Evolutionary conservation across 2,797 vertebrate species (phyloP), one percentile per base, ranked within the genome.

Genomic region (Myotis pilosus): DNA sequence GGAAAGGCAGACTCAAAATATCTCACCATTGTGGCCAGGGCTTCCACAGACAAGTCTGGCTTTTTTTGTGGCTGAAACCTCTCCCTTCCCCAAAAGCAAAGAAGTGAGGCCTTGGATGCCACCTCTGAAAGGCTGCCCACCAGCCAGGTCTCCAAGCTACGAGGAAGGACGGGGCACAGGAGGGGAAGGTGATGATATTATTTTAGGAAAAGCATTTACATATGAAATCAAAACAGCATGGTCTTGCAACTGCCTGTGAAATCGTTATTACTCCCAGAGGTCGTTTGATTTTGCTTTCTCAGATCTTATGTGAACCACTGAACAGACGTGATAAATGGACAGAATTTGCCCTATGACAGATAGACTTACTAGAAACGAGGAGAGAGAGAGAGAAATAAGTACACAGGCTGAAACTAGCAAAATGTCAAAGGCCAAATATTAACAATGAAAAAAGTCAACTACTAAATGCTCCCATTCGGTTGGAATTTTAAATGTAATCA

Each of bases 401-500:
- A 49, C 38, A 91, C 25, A 91, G 28, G 66, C 83, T 57, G 30
- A 89, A 95, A 92, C 36, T 23, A 94, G 72, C 66, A 86, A 94
- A 96, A 94, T 81, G 85, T 72, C 94, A 91, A 89, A 96, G 79
- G 71, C 44, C 82, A 87, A 92, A 74, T 17, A 38, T 79, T 94
- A 91, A 83, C 28, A 89, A 81, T 66, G 49, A 72, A 94, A 91
- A 49, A 91, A 41, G 62, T 44, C 23, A 87, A 95, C 36, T 12
- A 22, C 36, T 74, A 85, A 57, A 38, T 57, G 62, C 75, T 97
- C 71, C 87, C 85, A 78, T 60, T 92, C 87, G 66, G 60, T 22
- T 95, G 66, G 87, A 96, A 95, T 95, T 92, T 95, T 87, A 94
- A 91, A 94, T 57, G 93, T 86, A 93, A 95, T 82, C 68, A 71